A percentile compares a stretch with the other conserved stretches of the same genome.
phyloP scores from a whole-genome alignment of 2,888 invertebrate genomes.

The Drosophila helvetica region DNA sequence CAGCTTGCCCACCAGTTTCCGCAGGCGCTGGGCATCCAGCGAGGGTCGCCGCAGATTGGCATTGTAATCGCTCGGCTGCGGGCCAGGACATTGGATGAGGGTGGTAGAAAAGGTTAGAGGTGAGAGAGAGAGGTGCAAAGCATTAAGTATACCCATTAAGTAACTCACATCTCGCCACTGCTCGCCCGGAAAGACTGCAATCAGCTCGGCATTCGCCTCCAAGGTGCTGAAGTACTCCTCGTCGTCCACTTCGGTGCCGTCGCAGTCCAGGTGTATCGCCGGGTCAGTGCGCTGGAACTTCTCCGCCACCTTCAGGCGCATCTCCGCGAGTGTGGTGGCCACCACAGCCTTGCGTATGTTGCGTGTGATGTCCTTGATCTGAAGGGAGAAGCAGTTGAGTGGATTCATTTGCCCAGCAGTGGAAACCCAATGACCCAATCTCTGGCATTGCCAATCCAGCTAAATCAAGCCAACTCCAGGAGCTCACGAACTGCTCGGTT shows the following conservation, averaged over 20 bases:
- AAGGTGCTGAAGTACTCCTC: constrained; percentile 96
- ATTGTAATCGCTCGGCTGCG: constrained; percentile 68
- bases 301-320: constrained; percentile 89
- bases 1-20: constrained; percentile 89
- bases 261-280: constrained; percentile 93
- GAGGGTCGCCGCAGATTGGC: constrained; percentile 67
- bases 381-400: constrained; percentile 7
- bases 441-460: too few relatives aligned
- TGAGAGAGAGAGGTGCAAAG: background rate
- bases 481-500: too few relatives aligned
- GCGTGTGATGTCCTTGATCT: constrained; percentile 87
- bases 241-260: constrained; percentile 97
- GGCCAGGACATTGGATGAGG: background rate
- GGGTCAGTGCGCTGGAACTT: constrained; percentile 87
- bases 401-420: background rate
- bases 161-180: constrained; percentile 86
- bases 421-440: too few relatives aligned
- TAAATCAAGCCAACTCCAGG: too few relatives aligned
- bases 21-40: constrained; percentile 85
- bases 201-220: constrained; percentile 92
- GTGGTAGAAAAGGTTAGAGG: background rate
- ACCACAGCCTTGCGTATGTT: constrained; percentile 92
- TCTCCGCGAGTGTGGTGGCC: constrained; percentile 90
- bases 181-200: constrained; percentile 90
- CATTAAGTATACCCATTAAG: background rate